Evolutionary conservation across 2,113 vertebrate genomes (phyloP).

Genomic region (Micronisus gabar): DNA sequence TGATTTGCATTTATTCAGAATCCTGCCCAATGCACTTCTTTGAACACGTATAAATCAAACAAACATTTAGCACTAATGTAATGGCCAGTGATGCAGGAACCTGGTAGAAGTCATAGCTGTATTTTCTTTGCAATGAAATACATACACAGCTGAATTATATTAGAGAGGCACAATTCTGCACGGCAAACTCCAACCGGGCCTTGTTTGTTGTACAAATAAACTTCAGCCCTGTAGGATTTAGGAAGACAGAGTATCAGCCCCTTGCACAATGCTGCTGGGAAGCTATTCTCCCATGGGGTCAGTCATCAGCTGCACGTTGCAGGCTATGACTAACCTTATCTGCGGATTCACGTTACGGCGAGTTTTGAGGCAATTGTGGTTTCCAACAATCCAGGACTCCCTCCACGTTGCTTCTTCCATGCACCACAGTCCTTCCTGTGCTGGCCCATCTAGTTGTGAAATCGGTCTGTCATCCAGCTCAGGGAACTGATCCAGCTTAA

Average conservation of each 20-base stretch:
- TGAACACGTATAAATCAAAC: fast-evolving
- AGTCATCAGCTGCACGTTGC: not conserved
- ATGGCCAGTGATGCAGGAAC: not conserved
- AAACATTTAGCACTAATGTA: not conserved
- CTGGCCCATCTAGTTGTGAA: not conserved
- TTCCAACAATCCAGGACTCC: not conserved
- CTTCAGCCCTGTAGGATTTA: not conserved
- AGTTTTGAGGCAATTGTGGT: not conserved
- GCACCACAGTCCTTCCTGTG: not conserved
- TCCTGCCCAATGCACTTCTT: not conserved
- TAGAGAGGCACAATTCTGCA: not conserved
- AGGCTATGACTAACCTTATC: not conserved
- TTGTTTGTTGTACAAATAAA: slow-evolving; percentile 42
- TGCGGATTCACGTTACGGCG: not conserved
- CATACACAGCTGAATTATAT: not conserved
- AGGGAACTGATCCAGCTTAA: not conserved
- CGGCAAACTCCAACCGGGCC: not conserved
- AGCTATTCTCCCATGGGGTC: not conserved
- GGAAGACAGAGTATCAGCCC: not conserved
- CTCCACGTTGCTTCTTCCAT: not conserved
- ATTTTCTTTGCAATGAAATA: slow-evolving; percentile 17
- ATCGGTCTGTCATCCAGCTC: not conserved
- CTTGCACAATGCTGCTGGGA: not conserved
- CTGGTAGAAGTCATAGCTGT: not conserved
- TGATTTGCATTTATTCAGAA: not conserved